These are phyloP conservation scores for Muschampia plurimacula DNA, from an alignment of 2,888 invertebrate genomes.

Conservation along the genomic window DNA sequence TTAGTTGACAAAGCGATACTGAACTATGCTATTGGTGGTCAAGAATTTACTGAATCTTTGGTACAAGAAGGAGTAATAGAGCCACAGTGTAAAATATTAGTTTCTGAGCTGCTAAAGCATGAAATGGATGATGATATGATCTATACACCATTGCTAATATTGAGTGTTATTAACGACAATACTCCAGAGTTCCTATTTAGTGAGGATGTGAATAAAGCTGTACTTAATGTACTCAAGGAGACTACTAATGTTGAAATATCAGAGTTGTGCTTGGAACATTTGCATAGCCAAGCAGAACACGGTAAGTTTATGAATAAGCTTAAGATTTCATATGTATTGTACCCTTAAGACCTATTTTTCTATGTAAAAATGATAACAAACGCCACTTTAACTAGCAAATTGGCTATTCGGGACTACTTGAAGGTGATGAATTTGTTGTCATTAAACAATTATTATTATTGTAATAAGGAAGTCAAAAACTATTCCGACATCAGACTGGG, in stretches of 20 bases:
- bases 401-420: no score
- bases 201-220: conserved; percentile 81
- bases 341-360: no score
- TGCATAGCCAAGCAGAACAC: conserved; percentile 91
- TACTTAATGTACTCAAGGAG: conserved; percentile 87
- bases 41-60: conserved; percentile 87
- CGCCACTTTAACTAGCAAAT: no score
- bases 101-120: conserved; percentile 74
- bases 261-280: conserved; percentile 90
- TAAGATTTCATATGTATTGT: no score
- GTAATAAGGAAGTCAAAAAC: no score
- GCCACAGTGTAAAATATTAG: conserved; percentile 81
- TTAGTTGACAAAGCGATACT: conserved; percentile 90
- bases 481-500: no score
- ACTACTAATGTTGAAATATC: conserved; percentile 90
- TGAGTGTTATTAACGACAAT: conserved; percentile 88
- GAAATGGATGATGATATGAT: conserved; percentile 85
- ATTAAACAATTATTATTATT: no score
- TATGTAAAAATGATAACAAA: no score
- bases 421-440: no score
- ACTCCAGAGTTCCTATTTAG: conserved; percentile 86
- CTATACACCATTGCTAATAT: conserved; percentile 84
- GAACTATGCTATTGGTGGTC: conserved; percentile 92
- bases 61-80: conserved; percentile 84
- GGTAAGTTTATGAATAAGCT: conserved; percentile 70